Evolutionary conservation across 1,140 invertebrate genomes (phyloP).

Genomic region (Sipha flava): DNA sequence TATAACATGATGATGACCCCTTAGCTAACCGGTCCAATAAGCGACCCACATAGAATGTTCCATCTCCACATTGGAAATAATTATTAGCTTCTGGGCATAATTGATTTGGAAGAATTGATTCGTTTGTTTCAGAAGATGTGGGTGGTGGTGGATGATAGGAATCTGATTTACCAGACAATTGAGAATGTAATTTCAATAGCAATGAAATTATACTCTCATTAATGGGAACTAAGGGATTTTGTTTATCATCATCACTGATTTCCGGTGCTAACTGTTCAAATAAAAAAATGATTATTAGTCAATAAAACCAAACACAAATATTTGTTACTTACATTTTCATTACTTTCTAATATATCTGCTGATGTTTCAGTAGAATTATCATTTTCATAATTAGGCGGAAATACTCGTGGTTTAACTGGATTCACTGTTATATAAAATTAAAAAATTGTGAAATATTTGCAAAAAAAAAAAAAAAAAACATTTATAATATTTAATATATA

Average conservation of each 20-base stretch:
- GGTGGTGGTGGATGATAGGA: slow-evolving; percentile 53
- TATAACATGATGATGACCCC: neutral
- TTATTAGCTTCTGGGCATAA: neutral
- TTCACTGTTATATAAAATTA: neutral
- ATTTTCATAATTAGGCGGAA: neutral
- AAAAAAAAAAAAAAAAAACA: too few species aligned
- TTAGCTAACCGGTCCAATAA: neutral
- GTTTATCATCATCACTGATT: neutral
- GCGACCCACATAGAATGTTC: neutral
- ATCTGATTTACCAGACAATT: slow-evolving; percentile 71
- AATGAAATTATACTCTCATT: slow-evolving; percentile 89
- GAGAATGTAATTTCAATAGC: slow-evolving; percentile 84
- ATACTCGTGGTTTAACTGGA: neutral
- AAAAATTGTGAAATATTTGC: too few species aligned
- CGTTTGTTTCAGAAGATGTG: too few species aligned
- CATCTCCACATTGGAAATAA: neutral
- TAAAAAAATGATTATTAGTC: too few species aligned
- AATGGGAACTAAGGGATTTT: slow-evolving; percentile 44
- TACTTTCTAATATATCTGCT: neutral
- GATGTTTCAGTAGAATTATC: neutral
- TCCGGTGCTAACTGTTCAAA: too few species aligned
- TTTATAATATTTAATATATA: too few species aligned
- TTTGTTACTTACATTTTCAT: neutral
- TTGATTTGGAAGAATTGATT: neutral
- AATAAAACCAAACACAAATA: neutral